Percentiles rank a stretch among this genome's conserved stretches.
phyloP scores from a whole-genome alignment of 2,888 invertebrate species.

The Apeira syringaria region DNA sequence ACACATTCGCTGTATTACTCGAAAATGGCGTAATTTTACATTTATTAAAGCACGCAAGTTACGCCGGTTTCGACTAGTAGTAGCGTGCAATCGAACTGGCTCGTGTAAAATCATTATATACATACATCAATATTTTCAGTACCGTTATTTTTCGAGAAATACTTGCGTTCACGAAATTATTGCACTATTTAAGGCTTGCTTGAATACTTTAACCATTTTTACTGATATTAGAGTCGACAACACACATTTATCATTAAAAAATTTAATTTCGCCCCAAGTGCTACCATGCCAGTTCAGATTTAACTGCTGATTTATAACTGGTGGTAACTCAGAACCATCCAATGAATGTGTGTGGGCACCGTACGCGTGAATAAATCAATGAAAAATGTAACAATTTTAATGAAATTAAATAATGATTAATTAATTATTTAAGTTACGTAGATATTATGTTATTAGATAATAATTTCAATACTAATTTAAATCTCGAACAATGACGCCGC shows the following conservation, averaged over 20 bases:
- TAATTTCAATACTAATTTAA: constrained; percentile 48
- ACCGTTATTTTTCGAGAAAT: constrained; percentile 32
- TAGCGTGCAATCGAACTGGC: constrained; percentile 45
- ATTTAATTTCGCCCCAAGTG: too few species aligned
- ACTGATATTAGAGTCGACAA: constrained; percentile 2
- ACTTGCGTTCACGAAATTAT: constrained; percentile 31
- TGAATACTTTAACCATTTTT: constrained; percentile 8
- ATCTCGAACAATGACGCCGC: constrained; percentile 39
- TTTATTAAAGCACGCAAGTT: constrained; percentile 25
- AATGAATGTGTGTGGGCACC: background rate
- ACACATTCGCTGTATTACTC: constrained; percentile 6
- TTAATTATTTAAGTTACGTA: constrained; percentile 14
- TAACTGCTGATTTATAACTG: too few species aligned
- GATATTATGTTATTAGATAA: constrained; percentile 18
- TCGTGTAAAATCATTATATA: constrained; percentile 68
- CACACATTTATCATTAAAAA: background rate
- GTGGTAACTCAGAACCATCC: too few species aligned
- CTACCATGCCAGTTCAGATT: too few species aligned
- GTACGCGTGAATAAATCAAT: background rate
- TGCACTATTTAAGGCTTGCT: constrained; percentile 36
- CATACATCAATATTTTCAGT: constrained; percentile 66
- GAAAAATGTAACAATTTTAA: constrained; percentile 1
- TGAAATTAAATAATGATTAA: constrained; percentile 14
- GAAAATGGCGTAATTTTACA: constrained; percentile 17
- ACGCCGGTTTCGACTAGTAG: constrained; percentile 22